These are phyloP conservation scores for Alviniconcha strummeri DNA, from an alignment of 2,888 invertebrate species.

Conservation along the genomic window DNA sequence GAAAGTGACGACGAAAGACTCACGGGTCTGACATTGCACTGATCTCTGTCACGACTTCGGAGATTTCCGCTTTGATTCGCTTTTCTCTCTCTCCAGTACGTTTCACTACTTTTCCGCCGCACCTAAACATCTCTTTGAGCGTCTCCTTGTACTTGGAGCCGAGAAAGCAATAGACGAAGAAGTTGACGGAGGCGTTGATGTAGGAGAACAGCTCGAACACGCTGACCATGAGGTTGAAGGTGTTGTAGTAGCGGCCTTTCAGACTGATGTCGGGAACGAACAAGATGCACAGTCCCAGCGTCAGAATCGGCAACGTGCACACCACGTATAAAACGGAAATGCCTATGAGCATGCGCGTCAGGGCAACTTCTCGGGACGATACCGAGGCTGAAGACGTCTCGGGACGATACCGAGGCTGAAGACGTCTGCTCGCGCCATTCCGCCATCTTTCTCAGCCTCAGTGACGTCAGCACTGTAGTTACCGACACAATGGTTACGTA, in stretches of 20 bases:
- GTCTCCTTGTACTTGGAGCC: conserved; percentile 21
- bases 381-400: neutral
- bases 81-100: no score
- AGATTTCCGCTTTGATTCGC: no score
- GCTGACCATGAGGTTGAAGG: conserved; percentile 17
- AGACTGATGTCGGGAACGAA: neutral
- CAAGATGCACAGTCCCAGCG: neutral
- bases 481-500: neutral
- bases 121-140: neutral
- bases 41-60: no score
- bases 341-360: conserved; percentile 4
- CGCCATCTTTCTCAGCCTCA: neutral
- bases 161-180: conserved; percentile 20
- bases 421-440: neutral
- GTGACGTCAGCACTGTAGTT: neutral
- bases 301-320: neutral
- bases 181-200: conserved; percentile 21
- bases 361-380: neutral
- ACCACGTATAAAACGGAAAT: conserved; percentile 1
- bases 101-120: neutral
- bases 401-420: neutral
- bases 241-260: neutral
- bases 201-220: conserved; percentile 16
- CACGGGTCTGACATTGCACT: no score
- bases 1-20: no score